phyloP scores from a whole-genome alignment of 1,140 invertebrate species.

The Dendrolimus punctatus region DNA sequence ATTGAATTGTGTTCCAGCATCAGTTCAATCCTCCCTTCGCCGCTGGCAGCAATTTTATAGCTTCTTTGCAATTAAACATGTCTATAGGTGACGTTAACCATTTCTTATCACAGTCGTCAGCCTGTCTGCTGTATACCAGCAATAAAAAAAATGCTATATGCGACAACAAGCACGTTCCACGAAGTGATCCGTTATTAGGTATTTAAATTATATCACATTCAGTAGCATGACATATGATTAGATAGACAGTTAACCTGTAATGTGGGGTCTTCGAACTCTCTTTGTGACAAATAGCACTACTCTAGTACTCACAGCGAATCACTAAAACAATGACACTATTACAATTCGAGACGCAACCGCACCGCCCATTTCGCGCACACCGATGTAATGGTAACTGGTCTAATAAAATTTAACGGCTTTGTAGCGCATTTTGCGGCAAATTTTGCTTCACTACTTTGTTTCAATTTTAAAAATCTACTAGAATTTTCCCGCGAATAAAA shows the following conservation, averaged over 20 bases:
- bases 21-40: no score
- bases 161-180: no score
- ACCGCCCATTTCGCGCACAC: conserved; percentile 22
- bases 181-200: no score
- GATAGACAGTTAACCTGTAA: conserved; percentile 4
- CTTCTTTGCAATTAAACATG: no score
- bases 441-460: not conserved
- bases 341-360: conserved; percentile 33
- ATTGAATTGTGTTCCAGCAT: no score
- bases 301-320: conserved; percentile 13
- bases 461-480: not conserved
- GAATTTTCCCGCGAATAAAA: no score
- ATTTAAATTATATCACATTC: not conserved
- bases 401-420: conserved; percentile 37
- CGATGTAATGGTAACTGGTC: conserved; percentile 26
- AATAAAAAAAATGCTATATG: no score
- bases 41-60: no score
- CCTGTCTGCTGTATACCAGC: no score
- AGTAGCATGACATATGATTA: conserved; percentile 3
- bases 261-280: conserved; percentile 14
- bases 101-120: no score
- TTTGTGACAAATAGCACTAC: conserved; percentile 24
- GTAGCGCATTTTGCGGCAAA: conserved; percentile 18
- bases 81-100: no score
- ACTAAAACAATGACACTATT: conserved; percentile 46